Evolutionary conservation across 2,797 vertebrate genomes (phyloP).

Genomic region (Malurus splendens): DNA sequence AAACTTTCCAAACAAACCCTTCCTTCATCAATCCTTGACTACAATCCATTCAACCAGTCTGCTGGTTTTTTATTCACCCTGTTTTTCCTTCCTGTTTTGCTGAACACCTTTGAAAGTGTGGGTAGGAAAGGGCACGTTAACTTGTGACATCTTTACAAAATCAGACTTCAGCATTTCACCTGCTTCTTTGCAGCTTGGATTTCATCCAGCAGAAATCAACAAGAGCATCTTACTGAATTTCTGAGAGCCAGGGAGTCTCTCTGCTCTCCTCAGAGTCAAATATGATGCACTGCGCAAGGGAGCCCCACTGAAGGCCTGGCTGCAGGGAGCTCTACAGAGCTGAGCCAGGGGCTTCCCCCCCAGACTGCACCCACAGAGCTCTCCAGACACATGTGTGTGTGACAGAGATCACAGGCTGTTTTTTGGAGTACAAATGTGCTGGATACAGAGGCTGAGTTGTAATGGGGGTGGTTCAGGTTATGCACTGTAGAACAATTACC

Average conservation of each 20-base stretch:
- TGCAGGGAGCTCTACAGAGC: rapidly evolving
- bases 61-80: not conserved
- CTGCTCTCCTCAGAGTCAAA: not conserved
- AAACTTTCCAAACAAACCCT: not conserved
- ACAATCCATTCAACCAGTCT: not conserved
- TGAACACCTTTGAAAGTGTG: not conserved
- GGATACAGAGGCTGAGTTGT: not conserved
- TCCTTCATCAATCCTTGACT: not conserved
- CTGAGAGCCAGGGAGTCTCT: not conserved
- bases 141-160: not conserved
- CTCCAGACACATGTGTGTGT: not conserved
- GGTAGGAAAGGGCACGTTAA: not conserved
- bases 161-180: not conserved
- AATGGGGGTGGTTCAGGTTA: not conserved
- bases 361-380: not conserved
- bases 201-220: not conserved
- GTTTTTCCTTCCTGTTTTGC: rapidly evolving
- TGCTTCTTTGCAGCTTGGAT: not conserved
- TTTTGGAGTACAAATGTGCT: not conserved
- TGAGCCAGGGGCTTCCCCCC: not conserved
- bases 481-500: not conserved
- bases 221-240: not conserved
- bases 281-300: rapidly evolving
- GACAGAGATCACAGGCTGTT: not conserved
- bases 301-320: not conserved